Evolutionary conservation across 2,888 invertebrate species (phyloP).

Genomic region (Hydrotaea cyrtoneurina): DNA sequence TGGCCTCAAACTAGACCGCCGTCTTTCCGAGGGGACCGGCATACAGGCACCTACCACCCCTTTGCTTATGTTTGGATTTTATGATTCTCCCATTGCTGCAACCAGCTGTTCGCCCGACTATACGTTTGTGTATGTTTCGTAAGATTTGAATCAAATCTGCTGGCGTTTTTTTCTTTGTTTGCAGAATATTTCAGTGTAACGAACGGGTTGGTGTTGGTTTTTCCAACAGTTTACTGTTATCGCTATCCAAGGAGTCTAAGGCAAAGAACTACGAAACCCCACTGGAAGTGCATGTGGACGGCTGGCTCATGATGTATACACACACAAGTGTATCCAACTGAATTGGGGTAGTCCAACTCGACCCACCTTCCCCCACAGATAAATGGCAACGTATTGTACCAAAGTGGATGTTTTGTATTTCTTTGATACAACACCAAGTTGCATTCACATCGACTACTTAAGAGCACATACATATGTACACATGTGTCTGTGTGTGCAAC

Average conservation of each 20-base stretch:
- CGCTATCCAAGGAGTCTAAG: not conserved
- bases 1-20: too few species aligned
- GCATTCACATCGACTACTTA: too few species aligned
- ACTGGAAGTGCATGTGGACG: not conserved
- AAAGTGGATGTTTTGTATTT: not conserved
- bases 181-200: not conserved
- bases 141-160: not conserved
- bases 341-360: not conserved
- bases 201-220: not conserved
- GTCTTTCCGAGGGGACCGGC: too few species aligned
- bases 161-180: not conserved
- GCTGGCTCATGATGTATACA: not conserved
- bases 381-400: not conserved
- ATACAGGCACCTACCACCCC: not conserved
- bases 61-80: not conserved
- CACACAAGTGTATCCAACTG: not conserved
- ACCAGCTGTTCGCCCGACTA: not conserved
- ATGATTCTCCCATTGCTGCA: not conserved
- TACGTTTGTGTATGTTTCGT: not conserved
- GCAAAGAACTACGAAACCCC: not conserved
- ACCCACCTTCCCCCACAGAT: not conserved
- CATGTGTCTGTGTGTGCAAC: not conserved
- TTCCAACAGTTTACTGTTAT: not conserved
- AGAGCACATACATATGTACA: too few species aligned
- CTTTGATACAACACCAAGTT: too few species aligned